Base-by-base conservation (phyloP, 2,797 vertebrate species). In the Falco naumanni region DNA sequence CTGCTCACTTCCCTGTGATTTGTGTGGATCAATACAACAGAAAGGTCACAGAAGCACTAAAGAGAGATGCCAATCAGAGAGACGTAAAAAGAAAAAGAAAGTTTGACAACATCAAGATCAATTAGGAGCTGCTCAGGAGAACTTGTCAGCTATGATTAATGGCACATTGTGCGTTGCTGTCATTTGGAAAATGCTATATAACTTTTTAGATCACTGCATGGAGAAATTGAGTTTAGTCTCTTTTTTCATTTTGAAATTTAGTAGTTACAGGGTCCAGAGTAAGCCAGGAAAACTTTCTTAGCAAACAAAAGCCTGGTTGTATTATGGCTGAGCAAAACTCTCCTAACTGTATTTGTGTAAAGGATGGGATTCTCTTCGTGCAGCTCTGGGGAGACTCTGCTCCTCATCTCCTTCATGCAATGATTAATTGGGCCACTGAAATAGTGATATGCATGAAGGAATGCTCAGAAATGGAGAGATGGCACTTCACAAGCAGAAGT, bases 21-120 rank as follows among this genome's bases (percentile, higher is more conserved):
- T 91, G 78, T 61, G 75, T 34, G 37, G 82, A 94, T 97, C 97
- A 90, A 93, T 96, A 96, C 71, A 94, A 28, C 41, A 92, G 86
- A 95, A 95, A 96, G 93, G 93, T 95, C 96, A 96, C 84, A 93
- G 93, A 95, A 92, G 20, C 82, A 85, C 75, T 94, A 85, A 96
- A 95, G 25, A 95, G 80, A 93, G 64, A 90, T 60, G 92, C 83
- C 96, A 96, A 84, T 97, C 97, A 97, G 66, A 60, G 48, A 78
- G 45, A 94, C 1, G 37, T 90, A 77, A 91, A 92, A 95, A 93
- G 93, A 93, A 94, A 97, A 97, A 96, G 90, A 56, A 96, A 96
- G 92, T 97, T 96, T 96, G 95, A 97, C 90, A 96, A 95, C 93
- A 97, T 95, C 95, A 96, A 60, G 89, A 96, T 96, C 94, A 97